Evolutionary conservation across 2,888 invertebrate species (phyloP), one percentile per base, ranked within the genome.

Genomic region (Gari tellinella): DNA sequence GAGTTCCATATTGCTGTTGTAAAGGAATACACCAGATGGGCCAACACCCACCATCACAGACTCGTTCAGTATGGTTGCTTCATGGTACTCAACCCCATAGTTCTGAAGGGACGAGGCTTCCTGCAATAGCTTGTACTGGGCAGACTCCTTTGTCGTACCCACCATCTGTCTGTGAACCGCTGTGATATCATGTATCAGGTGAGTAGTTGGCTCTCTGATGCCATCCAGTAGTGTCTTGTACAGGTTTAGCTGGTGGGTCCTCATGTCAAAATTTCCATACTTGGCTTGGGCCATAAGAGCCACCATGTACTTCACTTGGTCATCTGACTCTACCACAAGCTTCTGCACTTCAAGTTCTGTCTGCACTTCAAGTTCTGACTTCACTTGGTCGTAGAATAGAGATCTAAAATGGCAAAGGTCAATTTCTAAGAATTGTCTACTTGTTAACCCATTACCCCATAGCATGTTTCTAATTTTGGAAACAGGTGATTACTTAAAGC

Each of bases 341-440:
- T 95, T 94, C 19, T 95, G 95, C 89, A 63, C 60, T 49, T 53
- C 94, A 4, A 31, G 10, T n/a, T n/a, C n/a, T n/a, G n/a, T n/a
- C n/a, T 43, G 43, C 5, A 19, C 15, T 31, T 61, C 52, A 93
- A 80, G 96, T 92, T 97, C 96, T 46, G 95, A 93, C 87, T 95
- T 95, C 1, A 96, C 95, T 92, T 97, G 96, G 81, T 96, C 94
- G 90, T 96, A 97, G 92, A 97, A 97, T 91, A 96, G 95, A 91
- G 96, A 94, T 85, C 95, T 94, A 80, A 15, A 83, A 65, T 45
- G 63, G 17, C 45, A 23, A 48, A 10, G 31, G 4, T 31, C 31
- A 4, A 10, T n/a, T n/a, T n/a, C n/a, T 31, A 31, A 31, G 31
- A 31, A 31, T 31, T 31, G 31, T n/a, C n/a, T n/a, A n/a, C n/a